Evolutionary conservation across 1,140 invertebrate species (phyloP).

Genomic region (Drosophila melanica): DNA sequence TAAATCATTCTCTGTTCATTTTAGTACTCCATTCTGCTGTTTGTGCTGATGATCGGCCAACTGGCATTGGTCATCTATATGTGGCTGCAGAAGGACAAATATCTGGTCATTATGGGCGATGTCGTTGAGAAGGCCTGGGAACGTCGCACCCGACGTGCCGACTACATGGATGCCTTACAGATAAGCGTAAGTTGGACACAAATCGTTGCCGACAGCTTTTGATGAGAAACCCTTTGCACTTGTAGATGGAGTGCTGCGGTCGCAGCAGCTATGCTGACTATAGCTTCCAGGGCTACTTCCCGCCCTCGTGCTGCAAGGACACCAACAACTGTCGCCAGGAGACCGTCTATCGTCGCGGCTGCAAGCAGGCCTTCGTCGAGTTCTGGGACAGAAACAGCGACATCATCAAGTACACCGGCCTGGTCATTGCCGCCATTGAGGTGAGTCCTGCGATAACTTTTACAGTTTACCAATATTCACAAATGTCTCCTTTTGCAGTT

Average conservation of each 20-base stretch:
- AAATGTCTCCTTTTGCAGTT: constrained; percentile 87
- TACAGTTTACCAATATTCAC: neutral
- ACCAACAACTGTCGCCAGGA: constrained; percentile 82
- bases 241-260: constrained; percentile 88
- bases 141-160: constrained; percentile 61
- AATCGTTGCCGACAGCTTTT: neutral
- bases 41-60: constrained; percentile 88
- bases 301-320: constrained; percentile 84
- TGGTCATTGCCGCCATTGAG: constrained; percentile 88
- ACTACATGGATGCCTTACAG: constrained; percentile 84
- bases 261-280: constrained; percentile 85
- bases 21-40: constrained; percentile 87
- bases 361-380: constrained; percentile 79
- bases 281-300: constrained; percentile 68
- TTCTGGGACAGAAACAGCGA: constrained; percentile 85
- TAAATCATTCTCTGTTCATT: neutral
- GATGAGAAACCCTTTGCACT: constrained; percentile 35
- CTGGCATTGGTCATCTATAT: constrained; percentile 86
- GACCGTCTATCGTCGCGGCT: constrained; percentile 84
- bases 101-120: constrained; percentile 84
- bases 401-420: constrained; percentile 87
- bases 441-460: constrained; percentile 73
- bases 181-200: constrained; percentile 82
- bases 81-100: constrained; percentile 85
- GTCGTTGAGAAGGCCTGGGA: constrained; percentile 83